Percentiles rank a stretch among this genome's conserved stretches.
phyloP scores from a whole-genome alignment of 1,140 invertebrate species.

The Drosophila simulans region DNA sequence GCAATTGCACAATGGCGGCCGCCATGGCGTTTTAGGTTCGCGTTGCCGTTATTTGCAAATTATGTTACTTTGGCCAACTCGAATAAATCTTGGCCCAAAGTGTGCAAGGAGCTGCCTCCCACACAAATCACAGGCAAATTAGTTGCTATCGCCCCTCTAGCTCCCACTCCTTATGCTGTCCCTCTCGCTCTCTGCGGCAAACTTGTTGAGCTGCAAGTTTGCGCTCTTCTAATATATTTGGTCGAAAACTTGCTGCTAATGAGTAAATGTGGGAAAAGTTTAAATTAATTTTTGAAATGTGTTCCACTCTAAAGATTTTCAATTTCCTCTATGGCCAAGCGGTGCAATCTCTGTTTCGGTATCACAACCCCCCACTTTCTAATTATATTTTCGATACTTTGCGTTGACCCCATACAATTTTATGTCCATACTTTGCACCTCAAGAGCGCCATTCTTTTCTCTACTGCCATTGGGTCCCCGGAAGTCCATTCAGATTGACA shows the following conservation, averaged over 20 bases:
- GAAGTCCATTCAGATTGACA: constrained; percentile 20
- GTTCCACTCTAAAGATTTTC: constrained; percentile 52
- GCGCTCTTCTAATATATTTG: constrained; percentile 41
- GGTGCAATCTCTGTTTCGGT: neutral
- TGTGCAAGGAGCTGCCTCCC: constrained; percentile 33
- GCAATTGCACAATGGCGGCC: constrained; percentile 36
- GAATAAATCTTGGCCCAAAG: constrained; percentile 63
- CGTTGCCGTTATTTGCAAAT: constrained; percentile 57
- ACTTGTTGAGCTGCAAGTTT: constrained; percentile 75
- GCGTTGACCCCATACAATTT: constrained; percentile 29
- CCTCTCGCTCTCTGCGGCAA: constrained; percentile 12
- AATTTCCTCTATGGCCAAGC: constrained; percentile 52
- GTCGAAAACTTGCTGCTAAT: constrained; percentile 70
- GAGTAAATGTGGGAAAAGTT: constrained; percentile 81
- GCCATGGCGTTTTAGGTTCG: constrained; percentile 18
- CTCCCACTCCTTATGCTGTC: neutral
- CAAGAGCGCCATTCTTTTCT: neutral
- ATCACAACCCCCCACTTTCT: constrained; percentile 5
- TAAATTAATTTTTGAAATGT: constrained; percentile 78
- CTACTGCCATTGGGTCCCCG: constrained; percentile 19
- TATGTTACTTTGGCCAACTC: constrained; percentile 78
- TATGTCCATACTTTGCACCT: constrained; percentile 28
- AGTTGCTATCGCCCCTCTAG: constrained; percentile 38
- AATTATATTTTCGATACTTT: constrained; percentile 66
- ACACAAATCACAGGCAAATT: constrained; percentile 78